Evolutionary conservation across 2,888 invertebrate species (phyloP).

Genomic region (Clepsis dumicolana): DNA sequence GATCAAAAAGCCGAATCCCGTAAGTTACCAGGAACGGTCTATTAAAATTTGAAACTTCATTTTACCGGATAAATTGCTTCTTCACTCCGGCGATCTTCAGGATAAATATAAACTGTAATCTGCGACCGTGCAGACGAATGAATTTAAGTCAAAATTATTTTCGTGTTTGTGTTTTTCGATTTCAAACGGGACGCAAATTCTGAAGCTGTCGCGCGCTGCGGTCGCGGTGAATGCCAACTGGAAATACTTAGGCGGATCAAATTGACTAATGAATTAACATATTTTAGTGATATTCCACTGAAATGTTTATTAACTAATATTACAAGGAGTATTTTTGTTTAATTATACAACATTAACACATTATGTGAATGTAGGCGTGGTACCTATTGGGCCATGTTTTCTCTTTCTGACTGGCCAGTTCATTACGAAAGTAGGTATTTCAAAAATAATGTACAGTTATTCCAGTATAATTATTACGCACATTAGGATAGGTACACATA

Average conservation of each 20-base stretch:
- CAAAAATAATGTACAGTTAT: too few relatives aligned
- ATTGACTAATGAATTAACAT: conserved; percentile 8
- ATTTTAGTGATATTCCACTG: not conserved
- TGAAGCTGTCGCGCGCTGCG: conserved; percentile 13
- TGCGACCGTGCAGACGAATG: conserved; percentile 69
- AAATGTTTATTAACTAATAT: too few relatives aligned
- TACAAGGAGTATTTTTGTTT: too few relatives aligned
- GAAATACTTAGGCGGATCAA: conserved; percentile 8
- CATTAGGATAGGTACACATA: too few relatives aligned
- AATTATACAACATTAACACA: not conserved
- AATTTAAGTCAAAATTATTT: conserved; percentile 55
- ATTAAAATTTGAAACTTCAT: conserved; percentile 84
- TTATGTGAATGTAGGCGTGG: too few relatives aligned
- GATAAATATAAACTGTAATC: conserved; percentile 77
- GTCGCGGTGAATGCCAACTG: conserved; percentile 22
- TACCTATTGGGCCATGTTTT: too few relatives aligned
- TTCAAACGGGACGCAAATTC: conserved; percentile 26
- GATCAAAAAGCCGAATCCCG: conserved; percentile 74
- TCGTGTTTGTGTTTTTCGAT: conserved; percentile 48
- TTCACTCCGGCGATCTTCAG: conserved; percentile 76
- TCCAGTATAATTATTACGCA: too few relatives aligned
- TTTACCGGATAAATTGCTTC: conserved; percentile 81
- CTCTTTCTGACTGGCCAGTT: too few relatives aligned
- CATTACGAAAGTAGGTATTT: too few relatives aligned
- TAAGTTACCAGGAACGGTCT: conserved; percentile 66